Evolutionary conservation across 2,888 invertebrate species (phyloP), one percentile per base, ranked within the genome.

Genomic region (Stenodera caucasica): DNA sequence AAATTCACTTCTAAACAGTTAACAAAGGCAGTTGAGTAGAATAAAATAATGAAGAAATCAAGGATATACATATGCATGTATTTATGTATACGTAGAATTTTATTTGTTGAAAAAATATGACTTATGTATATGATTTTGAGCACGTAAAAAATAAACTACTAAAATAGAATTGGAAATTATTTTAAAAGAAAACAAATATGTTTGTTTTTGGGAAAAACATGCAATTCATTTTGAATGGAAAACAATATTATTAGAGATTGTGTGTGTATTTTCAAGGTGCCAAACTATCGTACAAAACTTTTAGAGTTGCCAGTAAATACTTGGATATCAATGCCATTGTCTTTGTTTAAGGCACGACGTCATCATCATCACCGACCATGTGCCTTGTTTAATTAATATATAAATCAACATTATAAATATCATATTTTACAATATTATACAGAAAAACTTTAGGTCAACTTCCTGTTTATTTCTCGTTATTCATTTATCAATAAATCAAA

Each of bases 401-500:
- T 12, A 26, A 21, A 40, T 40, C 40, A 40, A 40, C 40, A 40
- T 37, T 40, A 4, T 45, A 45, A 45, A 11, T 45, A 21, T 21
- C 11, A 45, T 2, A 11, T 7, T 9, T 40, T 18, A 40, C 15
- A 40, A 40, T 2, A 18, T 1, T n/a, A n/a, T 6, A 37, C 7
- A 9, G 8, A 37, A 14, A 15, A 15, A 8, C 7, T 18, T 8
- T 8, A 40, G 15, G 15, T 35, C 5, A 40, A 40, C 37, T 40
- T 40, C 18, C 37, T 15, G 37, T 9, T 40, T 1, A 26, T 26
- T 26, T n/a, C n/a, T n/a, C n/a, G n/a, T n/a, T n/a, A n/a, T 26
- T 26, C 3, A 26, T 26, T 26, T 26, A 26, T 26, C 6, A 26
- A 26, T 26, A 58, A 58, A 54, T 54, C 49, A 29, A 33, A 50